phyloP scores from a whole-genome alignment of 2,888 invertebrate species.

The Noctua janthe region DNA sequence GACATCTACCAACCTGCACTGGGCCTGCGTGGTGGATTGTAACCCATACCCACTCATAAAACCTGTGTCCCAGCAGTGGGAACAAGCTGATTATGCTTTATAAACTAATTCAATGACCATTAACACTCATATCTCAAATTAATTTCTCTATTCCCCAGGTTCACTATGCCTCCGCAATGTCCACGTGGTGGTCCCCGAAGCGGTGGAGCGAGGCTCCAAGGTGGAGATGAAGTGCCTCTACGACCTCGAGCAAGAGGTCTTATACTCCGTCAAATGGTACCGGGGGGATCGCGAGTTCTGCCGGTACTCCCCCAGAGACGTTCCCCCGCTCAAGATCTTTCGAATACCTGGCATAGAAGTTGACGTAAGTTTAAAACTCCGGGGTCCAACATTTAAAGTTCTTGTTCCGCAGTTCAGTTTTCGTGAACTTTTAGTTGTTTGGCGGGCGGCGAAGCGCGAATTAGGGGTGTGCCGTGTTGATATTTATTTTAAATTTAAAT shows the following conservation, averaged over 20 bases:
- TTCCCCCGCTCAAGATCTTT: constrained; percentile 92
- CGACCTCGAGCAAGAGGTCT: constrained; percentile 92
- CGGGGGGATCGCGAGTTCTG: constrained; percentile 92
- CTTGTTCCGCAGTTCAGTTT: constrained; percentile 18
- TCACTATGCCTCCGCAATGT: constrained; percentile 91
- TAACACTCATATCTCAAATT: not conserved
- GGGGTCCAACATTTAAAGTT: constrained; percentile 25
- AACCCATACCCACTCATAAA: not conserved
- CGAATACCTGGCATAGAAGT: constrained; percentile 91
- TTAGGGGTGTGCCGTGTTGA: not conserved
- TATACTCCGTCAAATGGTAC: constrained; percentile 94
- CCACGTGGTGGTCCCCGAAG: constrained; percentile 91
- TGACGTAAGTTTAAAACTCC: constrained; percentile 84
- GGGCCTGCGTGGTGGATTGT: not conserved
- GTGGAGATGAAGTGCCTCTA: constrained; percentile 92
- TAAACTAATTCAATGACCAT: not conserved
- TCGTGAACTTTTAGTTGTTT: constrained; percentile 7
- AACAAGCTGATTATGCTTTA: not conserved
- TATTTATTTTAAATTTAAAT: not conserved
- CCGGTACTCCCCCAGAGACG: constrained; percentile 91
- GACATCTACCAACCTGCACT: not conserved
- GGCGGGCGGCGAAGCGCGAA: not conserved
- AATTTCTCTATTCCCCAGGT: constrained; percentile 71
- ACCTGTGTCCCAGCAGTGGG: not conserved
- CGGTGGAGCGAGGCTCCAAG: constrained; percentile 91